Conservation (phyloP, 2,888 invertebrate species). For the Drosophila helvetica region DNA sequence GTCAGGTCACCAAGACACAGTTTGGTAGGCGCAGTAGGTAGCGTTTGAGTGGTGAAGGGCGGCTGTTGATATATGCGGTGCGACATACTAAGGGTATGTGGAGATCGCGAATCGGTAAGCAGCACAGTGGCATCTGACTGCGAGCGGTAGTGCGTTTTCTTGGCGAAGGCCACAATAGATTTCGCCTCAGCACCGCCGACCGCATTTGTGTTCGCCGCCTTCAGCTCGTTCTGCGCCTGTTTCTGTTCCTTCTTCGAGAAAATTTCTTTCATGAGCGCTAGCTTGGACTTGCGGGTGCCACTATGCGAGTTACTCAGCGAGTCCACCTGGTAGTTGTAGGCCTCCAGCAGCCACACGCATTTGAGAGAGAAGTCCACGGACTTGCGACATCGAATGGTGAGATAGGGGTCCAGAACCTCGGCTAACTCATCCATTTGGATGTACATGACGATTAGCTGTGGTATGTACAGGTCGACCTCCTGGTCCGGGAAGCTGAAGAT, state of each 20-base stretch:
- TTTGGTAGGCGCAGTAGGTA: constrained; percentile 85
- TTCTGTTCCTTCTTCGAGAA: constrained; percentile 83
- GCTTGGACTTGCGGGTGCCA: constrained; percentile 81
- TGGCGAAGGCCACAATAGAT: constrained; percentile 80
- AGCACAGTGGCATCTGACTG: constrained; percentile 91
- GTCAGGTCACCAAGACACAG: constrained; percentile 94
- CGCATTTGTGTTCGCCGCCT: constrained; percentile 4
- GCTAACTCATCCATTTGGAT: constrained; percentile 99
- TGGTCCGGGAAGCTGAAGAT: constrained; percentile 96
- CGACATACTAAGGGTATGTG: constrained; percentile 71
- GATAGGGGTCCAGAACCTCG: constrained; percentile 94
- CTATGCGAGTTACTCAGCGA: constrained; percentile 57
- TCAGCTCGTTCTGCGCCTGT: constrained; percentile 54
- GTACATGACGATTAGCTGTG: constrained; percentile 99
- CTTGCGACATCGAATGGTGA: constrained; percentile 93
- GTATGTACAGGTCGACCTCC: constrained; percentile 98
- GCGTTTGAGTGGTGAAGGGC: constrained; percentile 80
- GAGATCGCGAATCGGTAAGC: constrained; percentile 82
- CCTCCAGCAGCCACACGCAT: constrained; percentile 98
- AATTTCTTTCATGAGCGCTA: constrained; percentile 83
- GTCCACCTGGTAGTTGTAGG: constrained; percentile 87
- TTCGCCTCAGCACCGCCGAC: constrained; percentile 10
- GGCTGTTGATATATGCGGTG: constrained; percentile 81
- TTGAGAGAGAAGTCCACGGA: constrained; percentile 98
- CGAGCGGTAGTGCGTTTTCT: constrained; percentile 93